Conservation (phyloP, 2,797 vertebrate genomes). For the Mormyrops attenuatus region DNA sequence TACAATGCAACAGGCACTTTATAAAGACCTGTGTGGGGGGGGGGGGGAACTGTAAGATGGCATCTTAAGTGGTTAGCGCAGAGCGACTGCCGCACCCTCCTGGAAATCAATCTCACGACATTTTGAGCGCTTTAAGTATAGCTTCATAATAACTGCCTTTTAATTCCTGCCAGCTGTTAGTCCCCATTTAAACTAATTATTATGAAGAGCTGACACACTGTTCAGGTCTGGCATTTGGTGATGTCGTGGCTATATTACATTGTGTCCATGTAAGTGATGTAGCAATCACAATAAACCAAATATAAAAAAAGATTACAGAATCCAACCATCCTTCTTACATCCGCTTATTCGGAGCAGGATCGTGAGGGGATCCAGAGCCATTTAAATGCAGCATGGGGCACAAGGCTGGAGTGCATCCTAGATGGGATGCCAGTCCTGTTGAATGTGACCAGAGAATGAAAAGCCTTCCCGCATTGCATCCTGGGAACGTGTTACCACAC, state of each 20-base stretch:
- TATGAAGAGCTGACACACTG: not conserved
- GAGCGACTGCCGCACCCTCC: not conserved
- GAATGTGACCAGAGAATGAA: not conserved
- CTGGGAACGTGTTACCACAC: not conserved
- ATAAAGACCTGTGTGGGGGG: not conserved
- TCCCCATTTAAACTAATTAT: not conserved
- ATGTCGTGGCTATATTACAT: not conserved
- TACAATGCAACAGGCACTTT: not conserved
- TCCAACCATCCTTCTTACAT: not conserved
- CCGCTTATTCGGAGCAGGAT: not conserved
- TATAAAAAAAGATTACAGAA: not conserved
- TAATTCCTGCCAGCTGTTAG: not conserved
- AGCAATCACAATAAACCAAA: not conserved
- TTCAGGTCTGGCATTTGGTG: not conserved
- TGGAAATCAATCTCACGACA: not conserved
- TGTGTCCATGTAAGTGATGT: not conserved
- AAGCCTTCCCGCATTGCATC: not conserved
- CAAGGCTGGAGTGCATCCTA: not conserved
- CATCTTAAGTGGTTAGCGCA: slow-evolving; percentile 3
- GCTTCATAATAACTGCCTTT: not conserved
- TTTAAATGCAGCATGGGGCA: not conserved
- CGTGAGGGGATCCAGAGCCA: not conserved
- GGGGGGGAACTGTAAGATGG: not conserved
- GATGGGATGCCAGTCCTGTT: not conserved
- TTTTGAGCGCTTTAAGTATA: not conserved